phyloP scores from a whole-genome alignment of 2,888 invertebrate species.

The Drosophila emarginata region DNA sequence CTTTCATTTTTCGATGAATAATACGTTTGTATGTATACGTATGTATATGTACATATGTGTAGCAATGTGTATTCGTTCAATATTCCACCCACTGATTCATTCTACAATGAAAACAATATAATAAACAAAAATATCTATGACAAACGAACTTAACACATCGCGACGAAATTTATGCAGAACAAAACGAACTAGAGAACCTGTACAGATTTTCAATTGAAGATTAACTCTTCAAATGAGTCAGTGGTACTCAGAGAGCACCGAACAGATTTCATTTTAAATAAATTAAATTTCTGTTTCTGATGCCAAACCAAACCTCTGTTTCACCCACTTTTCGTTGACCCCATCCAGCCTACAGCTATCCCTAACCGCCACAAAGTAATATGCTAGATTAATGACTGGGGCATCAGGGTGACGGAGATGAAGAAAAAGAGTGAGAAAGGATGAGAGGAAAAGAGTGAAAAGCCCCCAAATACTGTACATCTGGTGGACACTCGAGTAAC shows the following conservation, averaged over 20 bases:
- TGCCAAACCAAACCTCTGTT: neutral
- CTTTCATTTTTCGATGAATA: no score
- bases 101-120: neutral
- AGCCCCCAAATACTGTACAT: slow-evolving; percentile 1
- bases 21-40: neutral
- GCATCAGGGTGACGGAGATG: slow-evolving; percentile 9
- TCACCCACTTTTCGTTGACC: no score
- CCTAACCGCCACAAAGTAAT: slow-evolving; percentile 34
- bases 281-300: slow-evolving; percentile 43
- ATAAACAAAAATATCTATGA: slow-evolving; percentile 15
- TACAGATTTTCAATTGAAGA: slow-evolving; percentile 35
- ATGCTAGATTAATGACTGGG: slow-evolving; percentile 43
- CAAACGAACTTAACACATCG: neutral
- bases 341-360: neutral
- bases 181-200: slow-evolving; percentile 14
- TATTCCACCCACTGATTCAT: neutral
- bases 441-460: neutral
- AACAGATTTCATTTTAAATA: slow-evolving; percentile 43
- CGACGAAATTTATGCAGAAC: slow-evolving; percentile 5
- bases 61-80: no score
- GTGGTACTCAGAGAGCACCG: slow-evolving; percentile 2
- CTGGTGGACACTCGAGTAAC: slow-evolving; percentile 26
- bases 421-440: neutral
- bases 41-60: no score
- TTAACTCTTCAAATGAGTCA: slow-evolving; percentile 39